Evolutionary conservation across 1,140 invertebrate species (phyloP).

Genomic region (Whitmania pigra): DNA sequence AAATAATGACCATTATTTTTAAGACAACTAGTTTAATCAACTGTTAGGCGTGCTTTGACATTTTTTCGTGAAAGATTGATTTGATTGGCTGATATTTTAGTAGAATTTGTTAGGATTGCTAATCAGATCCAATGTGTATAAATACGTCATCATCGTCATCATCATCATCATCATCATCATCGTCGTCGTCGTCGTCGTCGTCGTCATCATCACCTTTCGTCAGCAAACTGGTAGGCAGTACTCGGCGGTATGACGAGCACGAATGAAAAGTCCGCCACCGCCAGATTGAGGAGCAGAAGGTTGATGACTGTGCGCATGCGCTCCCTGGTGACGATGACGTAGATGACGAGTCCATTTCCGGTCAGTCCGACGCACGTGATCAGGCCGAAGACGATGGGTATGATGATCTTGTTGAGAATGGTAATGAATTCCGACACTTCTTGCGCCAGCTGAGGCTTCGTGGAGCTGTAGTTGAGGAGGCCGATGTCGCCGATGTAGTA

Average conservation of each 20-base stretch:
- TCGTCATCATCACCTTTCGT: neutral
- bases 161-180: constrained; percentile 1
- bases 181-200: neutral
- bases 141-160: neutral
- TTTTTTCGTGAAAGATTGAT: too few relatives aligned
- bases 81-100: too few relatives aligned
- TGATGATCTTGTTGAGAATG: neutral
- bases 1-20: too few relatives aligned
- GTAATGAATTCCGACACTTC: neutral
- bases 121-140: too few relatives aligned
- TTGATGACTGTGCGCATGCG: constrained; percentile 12
- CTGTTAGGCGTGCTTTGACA: too few relatives aligned
- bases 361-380: constrained; percentile 21
- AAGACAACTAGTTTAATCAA: too few relatives aligned
- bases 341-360: constrained; percentile 14
- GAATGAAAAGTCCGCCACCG: constrained; percentile 17
- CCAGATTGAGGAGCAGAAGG: constrained; percentile 13
- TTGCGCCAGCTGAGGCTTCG: neutral
- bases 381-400: constrained; percentile 12
- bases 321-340: constrained; percentile 13
- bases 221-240: constrained; percentile 12
- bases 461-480: neutral
- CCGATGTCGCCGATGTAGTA: neutral
- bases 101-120: too few relatives aligned
- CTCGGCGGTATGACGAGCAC: constrained; percentile 11